Evolutionary conservation across 2,888 invertebrate genomes (phyloP).

Genomic region (Acrobasis consociella): DNA sequence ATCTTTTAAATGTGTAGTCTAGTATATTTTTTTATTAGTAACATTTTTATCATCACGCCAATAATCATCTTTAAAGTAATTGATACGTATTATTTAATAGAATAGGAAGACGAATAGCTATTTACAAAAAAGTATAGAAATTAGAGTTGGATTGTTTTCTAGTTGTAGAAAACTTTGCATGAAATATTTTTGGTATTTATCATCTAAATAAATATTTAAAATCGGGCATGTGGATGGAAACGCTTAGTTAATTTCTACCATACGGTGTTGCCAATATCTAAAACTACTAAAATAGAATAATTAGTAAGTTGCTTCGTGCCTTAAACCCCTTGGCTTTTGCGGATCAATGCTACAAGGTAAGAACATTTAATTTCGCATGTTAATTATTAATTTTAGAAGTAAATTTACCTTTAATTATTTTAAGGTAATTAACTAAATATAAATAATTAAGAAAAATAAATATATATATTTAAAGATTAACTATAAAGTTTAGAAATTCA

Average conservation of each 20-base stretch:
- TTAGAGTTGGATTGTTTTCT: background rate
- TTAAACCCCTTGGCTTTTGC: slow-evolving; percentile 49
- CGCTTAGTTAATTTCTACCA: slow-evolving; percentile 28
- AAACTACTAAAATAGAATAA: slow-evolving; percentile 44
- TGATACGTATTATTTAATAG: no score
- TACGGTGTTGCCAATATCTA: slow-evolving; percentile 20
- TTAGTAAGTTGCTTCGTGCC: slow-evolving; percentile 55
- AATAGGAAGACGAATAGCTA: no score
- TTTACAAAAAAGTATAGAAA: no score
- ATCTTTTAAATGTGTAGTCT: no score
- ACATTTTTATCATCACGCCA: no score
- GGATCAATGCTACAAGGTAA: slow-evolving; percentile 44
- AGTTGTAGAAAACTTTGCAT: background rate
- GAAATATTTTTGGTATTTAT: background rate
- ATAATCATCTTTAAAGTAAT: no score
- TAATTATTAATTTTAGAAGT: background rate
- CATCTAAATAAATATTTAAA: background rate
- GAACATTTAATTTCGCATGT: slow-evolving; percentile 35
- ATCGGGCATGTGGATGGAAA: slow-evolving; percentile 13
- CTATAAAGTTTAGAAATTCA: no score
- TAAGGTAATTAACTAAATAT: no score
- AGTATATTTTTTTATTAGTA: no score
- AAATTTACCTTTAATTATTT: background rate
- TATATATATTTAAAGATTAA: background rate
- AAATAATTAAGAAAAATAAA: no score